phyloP scores from a whole-genome alignment of 2,113 vertebrate species.

The Regulus satrapa region DNA sequence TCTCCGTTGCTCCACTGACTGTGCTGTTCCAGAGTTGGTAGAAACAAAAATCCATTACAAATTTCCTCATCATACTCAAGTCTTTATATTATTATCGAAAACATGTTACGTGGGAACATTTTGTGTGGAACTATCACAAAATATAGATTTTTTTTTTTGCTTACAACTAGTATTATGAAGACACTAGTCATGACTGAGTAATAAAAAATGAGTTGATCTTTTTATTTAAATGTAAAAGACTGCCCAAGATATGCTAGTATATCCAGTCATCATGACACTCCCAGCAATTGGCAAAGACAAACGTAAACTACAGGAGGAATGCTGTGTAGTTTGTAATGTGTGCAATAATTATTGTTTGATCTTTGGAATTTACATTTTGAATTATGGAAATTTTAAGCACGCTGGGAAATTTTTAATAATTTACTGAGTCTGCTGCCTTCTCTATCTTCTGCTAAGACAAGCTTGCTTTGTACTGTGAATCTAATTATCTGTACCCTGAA shows the following conservation, averaged over 20 bases:
- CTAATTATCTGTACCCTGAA: background rate
- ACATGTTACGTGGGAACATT: background rate
- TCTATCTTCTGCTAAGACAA: background rate
- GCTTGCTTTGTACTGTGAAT: background rate
- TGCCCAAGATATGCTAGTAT: background rate
- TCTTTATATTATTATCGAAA: background rate
- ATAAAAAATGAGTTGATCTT: background rate
- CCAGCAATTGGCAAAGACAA: background rate
- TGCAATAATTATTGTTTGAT: background rate
- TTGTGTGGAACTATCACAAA: background rate
- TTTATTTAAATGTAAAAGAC: background rate
- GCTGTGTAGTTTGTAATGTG: background rate
- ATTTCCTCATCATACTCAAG: background rate
- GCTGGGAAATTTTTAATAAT: background rate
- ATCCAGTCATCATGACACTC: background rate
- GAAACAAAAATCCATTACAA: background rate
- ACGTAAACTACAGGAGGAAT: background rate
- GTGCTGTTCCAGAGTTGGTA: background rate
- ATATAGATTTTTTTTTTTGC: background rate
- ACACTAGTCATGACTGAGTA: background rate
- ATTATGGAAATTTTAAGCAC: background rate
- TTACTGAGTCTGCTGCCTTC: background rate
- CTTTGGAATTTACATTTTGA: background rate
- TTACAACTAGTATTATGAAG: background rate
- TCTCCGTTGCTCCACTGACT: background rate